Evolutionary conservation across 1,140 invertebrate genomes (phyloP).

Genomic region (Caenorhabditis brenneri): DNA sequence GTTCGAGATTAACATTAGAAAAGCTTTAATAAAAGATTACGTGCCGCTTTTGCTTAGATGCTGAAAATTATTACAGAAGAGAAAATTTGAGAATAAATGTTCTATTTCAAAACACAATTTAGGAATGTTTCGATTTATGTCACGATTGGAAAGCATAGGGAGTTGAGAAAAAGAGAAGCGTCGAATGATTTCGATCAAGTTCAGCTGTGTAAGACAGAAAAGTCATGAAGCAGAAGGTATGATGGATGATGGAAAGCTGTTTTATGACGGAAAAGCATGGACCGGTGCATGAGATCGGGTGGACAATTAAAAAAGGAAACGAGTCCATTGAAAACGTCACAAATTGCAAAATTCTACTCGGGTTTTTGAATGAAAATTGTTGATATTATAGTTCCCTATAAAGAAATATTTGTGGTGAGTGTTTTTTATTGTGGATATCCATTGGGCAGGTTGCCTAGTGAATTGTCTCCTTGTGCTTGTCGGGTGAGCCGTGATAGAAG

Average conservation of each 20-base stretch:
- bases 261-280: slow-evolving; percentile 30
- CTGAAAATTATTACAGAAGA: background rate
- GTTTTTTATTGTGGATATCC: slow-evolving; percentile 40
- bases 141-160: slow-evolving; percentile 36
- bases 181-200: background rate
- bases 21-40: too few relatives aligned
- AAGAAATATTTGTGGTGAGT: background rate
- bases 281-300: slow-evolving; percentile 35
- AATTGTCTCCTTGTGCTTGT: slow-evolving; percentile 19
- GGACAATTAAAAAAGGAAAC: background rate
- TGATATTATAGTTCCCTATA: slow-evolving; percentile 37
- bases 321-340: slow-evolving; percentile 23
- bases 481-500: slow-evolving; percentile 20
- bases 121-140: slow-evolving; percentile 41
- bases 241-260: background rate
- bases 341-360: slow-evolving; percentile 40
- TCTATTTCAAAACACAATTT: background rate
- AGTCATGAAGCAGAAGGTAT: background rate
- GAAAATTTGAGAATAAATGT: background rate
- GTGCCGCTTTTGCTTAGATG: too few relatives aligned
- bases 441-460: slow-evolving; percentile 15
- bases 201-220: background rate
- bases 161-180: background rate
- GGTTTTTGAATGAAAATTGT: background rate
- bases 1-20: too few relatives aligned